Base-by-base conservation (phyloP, 2,888 invertebrate species). In the Scaptomyza tumidula region DNA sequence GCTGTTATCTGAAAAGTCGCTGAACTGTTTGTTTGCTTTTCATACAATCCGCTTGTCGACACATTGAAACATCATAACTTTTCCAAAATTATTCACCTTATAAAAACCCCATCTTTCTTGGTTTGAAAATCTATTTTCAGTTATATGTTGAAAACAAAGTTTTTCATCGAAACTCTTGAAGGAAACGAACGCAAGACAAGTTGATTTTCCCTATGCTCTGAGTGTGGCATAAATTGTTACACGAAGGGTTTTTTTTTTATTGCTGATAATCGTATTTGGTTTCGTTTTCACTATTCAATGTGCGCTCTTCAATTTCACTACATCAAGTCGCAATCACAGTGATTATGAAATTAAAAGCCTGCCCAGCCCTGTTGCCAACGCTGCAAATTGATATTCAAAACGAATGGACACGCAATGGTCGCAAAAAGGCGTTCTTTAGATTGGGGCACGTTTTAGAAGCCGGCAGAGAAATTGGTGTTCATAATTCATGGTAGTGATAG, bases 301-400 rank as follows among this genome's bases (percentile, higher is more conserved):
- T 33, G 11, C 39, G 45, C n/a, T 52, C 39, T 35, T 31, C 35
- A 43, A 43, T 49, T 56, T 53, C 53, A 48, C 54, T 37, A 63
- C 62, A 63, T 63, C 55, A 10, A 64, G 63, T 52, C 27, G 48
- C 53, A 69, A 80, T 57, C 60, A 80, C 78, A 56, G 78, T 80
- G 80, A 62, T 82, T 85, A 70, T 52, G 43, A 75, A 82, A 80
- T 75, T 78, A 83, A 75, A 71, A 75, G 86, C 78, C 48, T 68
- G 70, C 41, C 64, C 76, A 71, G 71, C 80, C 73, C 66, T 72
- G 63, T 64, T 78, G 71, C 61, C 78, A 75, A 62, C 75, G 60
- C 61, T 65, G 76, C 70, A 85, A 85, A 85, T 87, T 78, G 86
- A 83, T 87, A 70, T 76, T 78, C 71, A 60, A 80, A 76, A 75